phyloP scores from a whole-genome alignment of 2,797 vertebrate genomes.

The Enteromius trimaculatus region DNA sequence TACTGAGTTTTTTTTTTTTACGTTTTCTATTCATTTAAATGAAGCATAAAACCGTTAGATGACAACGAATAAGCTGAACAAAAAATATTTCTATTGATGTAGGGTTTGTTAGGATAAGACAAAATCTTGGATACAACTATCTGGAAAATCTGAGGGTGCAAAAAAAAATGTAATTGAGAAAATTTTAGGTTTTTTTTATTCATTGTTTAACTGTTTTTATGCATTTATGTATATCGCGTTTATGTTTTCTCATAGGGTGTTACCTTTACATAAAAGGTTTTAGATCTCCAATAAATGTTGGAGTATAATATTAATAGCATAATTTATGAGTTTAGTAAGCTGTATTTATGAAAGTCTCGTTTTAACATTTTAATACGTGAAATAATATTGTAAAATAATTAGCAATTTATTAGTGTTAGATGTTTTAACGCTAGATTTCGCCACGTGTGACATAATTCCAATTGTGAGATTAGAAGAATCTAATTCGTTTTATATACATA shows the following conservation, averaged over 20 bases:
- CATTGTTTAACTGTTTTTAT: not conserved
- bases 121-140: too few relatives aligned
- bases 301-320: not conserved
- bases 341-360: not conserved
- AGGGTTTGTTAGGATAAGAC: too few relatives aligned
- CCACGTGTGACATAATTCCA: not conserved
- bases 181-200: too few relatives aligned
- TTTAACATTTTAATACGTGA: not conserved
- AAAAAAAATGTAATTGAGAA: too few relatives aligned
- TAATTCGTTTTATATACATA: not conserved
- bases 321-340: not conserved
- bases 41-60: too few relatives aligned
- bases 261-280: not conserved
- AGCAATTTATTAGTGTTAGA: not conserved
- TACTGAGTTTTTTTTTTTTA: not conserved
- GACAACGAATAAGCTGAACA: too few relatives aligned
- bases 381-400: not conserved
- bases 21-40: not conserved
- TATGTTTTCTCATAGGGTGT: not conserved
- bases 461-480: not conserved
- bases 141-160: too few relatives aligned
- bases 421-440: not conserved
- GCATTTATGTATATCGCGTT: too few relatives aligned
- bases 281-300: too few relatives aligned
- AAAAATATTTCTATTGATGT: too few relatives aligned